Percentiles rank a stretch among this genome's conserved stretches.
These are phyloP conservation scores for Acipenser ruthenus DNA, from an alignment of 2,797 vertebrate species.

Conservation along the genomic window DNA sequence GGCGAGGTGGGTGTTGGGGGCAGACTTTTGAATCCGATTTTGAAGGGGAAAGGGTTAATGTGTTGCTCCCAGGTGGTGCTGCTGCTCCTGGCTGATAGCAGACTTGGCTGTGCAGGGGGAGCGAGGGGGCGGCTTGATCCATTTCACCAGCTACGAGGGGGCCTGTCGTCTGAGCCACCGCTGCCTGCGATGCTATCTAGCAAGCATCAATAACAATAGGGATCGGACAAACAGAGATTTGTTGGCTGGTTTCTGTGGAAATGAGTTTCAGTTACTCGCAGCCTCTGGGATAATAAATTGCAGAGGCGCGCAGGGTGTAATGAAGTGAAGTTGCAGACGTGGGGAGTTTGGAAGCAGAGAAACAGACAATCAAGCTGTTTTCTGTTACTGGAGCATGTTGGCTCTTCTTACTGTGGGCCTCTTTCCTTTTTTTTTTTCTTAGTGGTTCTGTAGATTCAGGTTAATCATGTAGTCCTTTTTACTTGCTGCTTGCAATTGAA, in stretches of 20 bases:
- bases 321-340: slow-evolving; percentile 8
- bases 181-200: slow-evolving; percentile 3
- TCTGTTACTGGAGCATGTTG: background rate
- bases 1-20: no score
- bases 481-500: no score
- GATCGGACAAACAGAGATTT: slow-evolving; percentile 10
- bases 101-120: background rate
- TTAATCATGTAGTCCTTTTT: background rate
- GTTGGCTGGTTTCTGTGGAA: slow-evolving; percentile 14
- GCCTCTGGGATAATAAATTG: slow-evolving; percentile 10
- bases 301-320: background rate
- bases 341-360: background rate
- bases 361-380: slow-evolving; percentile 5
- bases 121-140: background rate
- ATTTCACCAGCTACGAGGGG: background rate
- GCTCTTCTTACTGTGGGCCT: background rate
- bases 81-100: background rate
- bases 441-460: background rate
- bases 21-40: no score
- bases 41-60: no score
- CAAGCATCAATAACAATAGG: slow-evolving; percentile 5
- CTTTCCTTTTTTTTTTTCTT: background rate
- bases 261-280: slow-evolving; percentile 2
- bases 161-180: background rate
- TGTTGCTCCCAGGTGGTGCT: no score